Conservation (phyloP, 2,888 invertebrate species). For the Eupeodes luniger region DNA sequence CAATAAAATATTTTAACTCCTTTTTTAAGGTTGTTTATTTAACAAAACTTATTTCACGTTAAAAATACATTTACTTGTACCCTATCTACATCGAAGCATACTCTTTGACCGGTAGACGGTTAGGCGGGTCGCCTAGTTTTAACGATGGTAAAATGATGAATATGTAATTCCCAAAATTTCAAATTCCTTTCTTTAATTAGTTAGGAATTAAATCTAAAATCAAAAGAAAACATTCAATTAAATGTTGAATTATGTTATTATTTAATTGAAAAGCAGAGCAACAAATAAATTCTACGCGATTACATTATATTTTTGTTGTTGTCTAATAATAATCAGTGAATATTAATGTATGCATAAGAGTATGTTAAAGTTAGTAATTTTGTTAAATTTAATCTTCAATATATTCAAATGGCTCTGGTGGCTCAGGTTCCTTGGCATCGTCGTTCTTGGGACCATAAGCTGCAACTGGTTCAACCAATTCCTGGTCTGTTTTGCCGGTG, state of each 20-base stretch:
- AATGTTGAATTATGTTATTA: not conserved
- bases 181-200: too few species aligned
- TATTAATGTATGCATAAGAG: not conserved
- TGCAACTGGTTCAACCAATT: conserved; percentile 96
- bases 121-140: too few species aligned
- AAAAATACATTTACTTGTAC: too few species aligned
- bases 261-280: conserved; percentile 47
- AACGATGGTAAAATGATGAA: too few species aligned
- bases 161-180: too few species aligned
- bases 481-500: conserved; percentile 90
- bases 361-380: not conserved
- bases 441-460: conserved; percentile 96
- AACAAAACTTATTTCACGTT: too few species aligned
- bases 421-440: conserved; percentile 98
- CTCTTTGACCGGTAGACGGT: too few species aligned
- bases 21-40: too few species aligned
- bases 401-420: conserved; percentile 99
- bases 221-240: not conserved
- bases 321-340: conserved; percentile 16
- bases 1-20: too few species aligned
- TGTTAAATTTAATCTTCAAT: conserved; percentile 87
- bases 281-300: conserved; percentile 29
- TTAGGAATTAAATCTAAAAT: too few species aligned
- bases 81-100: too few species aligned
- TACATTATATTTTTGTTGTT: conserved; percentile 9